Conservation (phyloP, 1,140 invertebrate genomes). For the Pygmarrhopalites habei region DNA sequence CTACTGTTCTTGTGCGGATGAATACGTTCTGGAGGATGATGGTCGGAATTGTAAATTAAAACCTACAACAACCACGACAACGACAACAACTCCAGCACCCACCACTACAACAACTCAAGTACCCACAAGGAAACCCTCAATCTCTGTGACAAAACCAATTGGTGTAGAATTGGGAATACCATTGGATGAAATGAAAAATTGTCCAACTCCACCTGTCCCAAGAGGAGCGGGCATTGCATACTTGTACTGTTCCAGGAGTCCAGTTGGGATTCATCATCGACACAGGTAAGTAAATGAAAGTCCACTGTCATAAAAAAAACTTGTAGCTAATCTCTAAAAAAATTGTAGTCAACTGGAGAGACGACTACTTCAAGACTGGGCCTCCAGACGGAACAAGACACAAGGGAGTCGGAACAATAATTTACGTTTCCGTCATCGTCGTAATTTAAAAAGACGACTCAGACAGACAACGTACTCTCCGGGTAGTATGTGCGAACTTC, state of each 20-base stretch:
- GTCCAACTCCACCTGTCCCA: slow-evolving; percentile 38
- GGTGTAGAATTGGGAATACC: neutral
- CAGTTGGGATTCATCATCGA: slow-evolving; percentile 37
- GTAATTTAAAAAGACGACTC: slow-evolving; percentile 20
- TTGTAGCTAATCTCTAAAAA: neutral
- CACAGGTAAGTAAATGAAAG: slow-evolving; percentile 32
- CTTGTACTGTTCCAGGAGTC: slow-evolving; percentile 36
- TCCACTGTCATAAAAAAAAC: slow-evolving; percentile 20
- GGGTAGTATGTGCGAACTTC: slow-evolving; percentile 37
- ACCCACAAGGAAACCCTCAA: neutral
- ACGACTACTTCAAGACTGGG: slow-evolving; percentile 32
- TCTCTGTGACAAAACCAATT: neutral
- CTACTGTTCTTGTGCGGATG: slow-evolving; percentile 53
- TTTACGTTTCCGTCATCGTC: slow-evolving; percentile 20
- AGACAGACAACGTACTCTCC: slow-evolving; percentile 37
- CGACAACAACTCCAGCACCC: slow-evolving; percentile 28
- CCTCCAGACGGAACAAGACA: slow-evolving; percentile 20
- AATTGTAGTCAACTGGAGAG: slow-evolving; percentile 25
- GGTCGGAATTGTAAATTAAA: slow-evolving; percentile 47
- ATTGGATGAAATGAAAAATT: slow-evolving; percentile 19
- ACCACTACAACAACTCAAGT: slow-evolving; percentile 15
- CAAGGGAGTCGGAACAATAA: neutral
- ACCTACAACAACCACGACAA: slow-evolving; percentile 30
- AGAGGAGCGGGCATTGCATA: slow-evolving; percentile 36
- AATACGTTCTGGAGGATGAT: slow-evolving; percentile 47